Conservation (phyloP, 2,113 vertebrate species). For the Grus americana region DNA sequence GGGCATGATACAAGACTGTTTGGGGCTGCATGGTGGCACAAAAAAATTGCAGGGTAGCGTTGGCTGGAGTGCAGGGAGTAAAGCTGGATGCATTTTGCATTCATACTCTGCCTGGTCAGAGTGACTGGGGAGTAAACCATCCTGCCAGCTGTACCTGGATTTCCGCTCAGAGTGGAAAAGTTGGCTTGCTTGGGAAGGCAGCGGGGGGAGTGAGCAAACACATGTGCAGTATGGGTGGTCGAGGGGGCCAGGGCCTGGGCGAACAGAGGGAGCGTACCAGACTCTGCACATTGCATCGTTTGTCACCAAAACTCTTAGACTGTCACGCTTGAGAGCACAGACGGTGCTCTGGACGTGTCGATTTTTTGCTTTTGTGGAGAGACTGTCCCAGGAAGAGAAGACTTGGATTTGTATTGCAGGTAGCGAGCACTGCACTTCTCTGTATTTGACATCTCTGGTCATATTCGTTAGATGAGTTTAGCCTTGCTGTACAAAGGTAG, state of each 20-base stretch:
- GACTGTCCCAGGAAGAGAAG: not conserved
- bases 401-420: not conserved
- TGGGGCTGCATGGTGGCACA: not conserved
- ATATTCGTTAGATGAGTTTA: not conserved
- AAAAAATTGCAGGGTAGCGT: not conserved
- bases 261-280: not conserved
- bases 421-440: not conserved
- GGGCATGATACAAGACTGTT: rapidly evolving
- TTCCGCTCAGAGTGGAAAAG: not conserved
- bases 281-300: rapidly evolving
- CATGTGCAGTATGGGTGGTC: not conserved
- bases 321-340: not conserved
- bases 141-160: not conserved
- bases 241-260: not conserved
- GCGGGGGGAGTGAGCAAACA: not conserved
- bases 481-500: not conserved
- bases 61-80: not conserved
- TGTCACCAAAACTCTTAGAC: not conserved
- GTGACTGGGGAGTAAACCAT: not conserved
- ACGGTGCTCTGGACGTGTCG: not conserved
- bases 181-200: not conserved
- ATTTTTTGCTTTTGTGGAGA: not conserved
- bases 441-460: not conserved
- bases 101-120: not conserved
- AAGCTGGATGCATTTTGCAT: not conserved